A percentile compares a stretch with the other conserved stretches of the same genome.
phyloP scores from a whole-genome alignment of 2,888 invertebrate species.

The Polyommatus iphigenia region DNA sequence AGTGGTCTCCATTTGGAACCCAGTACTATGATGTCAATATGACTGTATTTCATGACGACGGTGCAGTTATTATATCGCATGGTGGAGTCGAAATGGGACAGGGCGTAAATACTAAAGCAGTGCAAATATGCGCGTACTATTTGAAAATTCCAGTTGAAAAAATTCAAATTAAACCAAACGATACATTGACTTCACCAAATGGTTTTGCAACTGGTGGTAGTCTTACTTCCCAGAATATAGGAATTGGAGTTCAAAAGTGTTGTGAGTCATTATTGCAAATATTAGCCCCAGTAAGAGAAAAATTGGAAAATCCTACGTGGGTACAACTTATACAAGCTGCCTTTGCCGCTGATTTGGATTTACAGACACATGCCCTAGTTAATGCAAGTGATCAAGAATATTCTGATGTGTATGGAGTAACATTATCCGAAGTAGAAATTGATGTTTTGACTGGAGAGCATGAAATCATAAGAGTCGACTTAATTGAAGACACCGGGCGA shows the following conservation, averaged over 20 bases:
- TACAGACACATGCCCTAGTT: constrained; percentile 77
- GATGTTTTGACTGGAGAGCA: constrained; percentile 89
- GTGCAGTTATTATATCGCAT: constrained; percentile 85
- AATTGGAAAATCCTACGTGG: constrained; percentile 77
- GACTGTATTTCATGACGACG: constrained; percentile 85
- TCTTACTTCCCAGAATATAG: constrained; percentile 55
- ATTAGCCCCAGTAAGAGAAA: constrained; percentile 65
- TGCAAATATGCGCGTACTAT: constrained; percentile 83
- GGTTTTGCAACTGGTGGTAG: constrained; percentile 83
- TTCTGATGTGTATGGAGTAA: constrained; percentile 81
- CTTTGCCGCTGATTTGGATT: constrained; percentile 67
- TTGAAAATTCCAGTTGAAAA: constrained; percentile 83
- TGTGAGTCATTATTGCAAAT: constrained; percentile 52
- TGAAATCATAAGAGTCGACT: constrained; percentile 82
- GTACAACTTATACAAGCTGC: constrained; percentile 76
- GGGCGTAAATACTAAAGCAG: constrained; percentile 86
- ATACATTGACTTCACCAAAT: constrained; percentile 83
- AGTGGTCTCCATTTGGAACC: constrained; percentile 78
- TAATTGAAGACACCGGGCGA: constrained; percentile 85
- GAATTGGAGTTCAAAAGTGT: constrained; percentile 49
- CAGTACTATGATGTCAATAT: constrained; percentile 79
- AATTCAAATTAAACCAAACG: constrained; percentile 83
- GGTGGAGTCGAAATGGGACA: constrained; percentile 90
- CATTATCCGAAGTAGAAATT: constrained; percentile 85
- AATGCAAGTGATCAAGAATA: constrained; percentile 58